Evolutionary conservation across 2,888 invertebrate genomes (phyloP).

Genomic region (Temnothorax ravouxi): DNA sequence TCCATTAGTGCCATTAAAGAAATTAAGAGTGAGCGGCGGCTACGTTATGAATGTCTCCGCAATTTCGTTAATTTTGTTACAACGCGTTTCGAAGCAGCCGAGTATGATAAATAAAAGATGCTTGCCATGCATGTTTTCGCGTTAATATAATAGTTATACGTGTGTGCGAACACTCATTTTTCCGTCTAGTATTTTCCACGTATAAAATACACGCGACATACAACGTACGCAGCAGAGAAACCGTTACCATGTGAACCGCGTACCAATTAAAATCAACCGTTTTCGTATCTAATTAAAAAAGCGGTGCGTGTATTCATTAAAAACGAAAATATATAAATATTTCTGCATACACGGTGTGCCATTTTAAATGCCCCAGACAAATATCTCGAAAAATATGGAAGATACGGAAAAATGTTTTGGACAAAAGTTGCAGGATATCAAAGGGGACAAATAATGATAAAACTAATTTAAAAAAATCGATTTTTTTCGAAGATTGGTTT

Average conservation of each 20-base stretch:
- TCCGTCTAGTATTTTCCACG: slow-evolving; percentile 4
- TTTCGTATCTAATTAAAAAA: slow-evolving; percentile 33
- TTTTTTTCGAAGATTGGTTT: too few species aligned
- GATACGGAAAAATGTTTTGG: too few species aligned
- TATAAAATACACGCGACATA: background rate
- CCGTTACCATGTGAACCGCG: background rate
- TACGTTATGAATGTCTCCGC: slow-evolving; percentile 32
- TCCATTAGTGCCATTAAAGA: slow-evolving; percentile 20
- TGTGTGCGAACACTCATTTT: background rate
- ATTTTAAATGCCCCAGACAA: too few species aligned
- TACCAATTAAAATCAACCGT: slow-evolving; percentile 42
- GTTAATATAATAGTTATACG: slow-evolving; percentile 20
- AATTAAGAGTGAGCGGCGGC: slow-evolving; percentile 7
- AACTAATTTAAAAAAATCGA: too few species aligned
- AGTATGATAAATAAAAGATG: slow-evolving; percentile 15
- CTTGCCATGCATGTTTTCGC: slow-evolving; percentile 11
- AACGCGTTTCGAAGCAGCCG: slow-evolving; percentile 8
- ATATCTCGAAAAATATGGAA: too few species aligned
- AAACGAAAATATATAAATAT: slow-evolving; percentile 4
- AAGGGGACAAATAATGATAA: too few species aligned
- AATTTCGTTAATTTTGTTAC: slow-evolving; percentile 30
- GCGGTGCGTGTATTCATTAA: background rate
- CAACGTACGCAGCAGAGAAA: slow-evolving; percentile 5
- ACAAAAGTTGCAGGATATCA: too few species aligned
- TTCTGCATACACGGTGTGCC: background rate